These are phyloP conservation scores for Papilio polyxenes DNA, from an alignment of 1,140 invertebrate species.

Conservation along the genomic window DNA sequence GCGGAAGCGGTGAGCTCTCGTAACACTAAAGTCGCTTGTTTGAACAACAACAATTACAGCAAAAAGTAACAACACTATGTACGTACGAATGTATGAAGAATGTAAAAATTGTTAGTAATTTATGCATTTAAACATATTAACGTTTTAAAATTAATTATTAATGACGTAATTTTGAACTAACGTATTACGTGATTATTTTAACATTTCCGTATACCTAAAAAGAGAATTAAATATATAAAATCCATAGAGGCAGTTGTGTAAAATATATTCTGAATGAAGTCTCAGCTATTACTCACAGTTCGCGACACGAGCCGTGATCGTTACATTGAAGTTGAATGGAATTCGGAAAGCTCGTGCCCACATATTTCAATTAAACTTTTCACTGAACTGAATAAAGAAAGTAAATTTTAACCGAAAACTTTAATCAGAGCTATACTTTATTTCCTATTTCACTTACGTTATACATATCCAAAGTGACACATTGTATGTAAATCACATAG, in stretches of 20 bases:
- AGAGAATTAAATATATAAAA: background rate
- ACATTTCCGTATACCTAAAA: background rate
- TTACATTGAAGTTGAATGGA: conserved; percentile 25
- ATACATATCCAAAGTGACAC: background rate
- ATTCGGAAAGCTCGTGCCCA: conserved; percentile 25
- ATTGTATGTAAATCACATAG: background rate
- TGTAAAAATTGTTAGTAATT: background rate
- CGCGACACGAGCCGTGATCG: conserved; percentile 10
- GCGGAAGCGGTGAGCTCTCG: background rate
- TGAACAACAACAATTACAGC: background rate
- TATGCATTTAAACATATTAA: background rate
- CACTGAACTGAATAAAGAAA: conserved; percentile 23
- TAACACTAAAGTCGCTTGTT: conserved; percentile 3
- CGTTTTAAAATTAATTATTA: too few species aligned
- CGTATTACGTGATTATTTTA: too few species aligned
- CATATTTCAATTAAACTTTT: conserved; percentile 31
- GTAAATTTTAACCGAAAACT: conserved; percentile 16
- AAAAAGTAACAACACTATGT: background rate
- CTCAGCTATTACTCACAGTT: conserved; percentile 20
- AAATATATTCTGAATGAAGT: conserved; percentile 26
- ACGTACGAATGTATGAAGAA: background rate
- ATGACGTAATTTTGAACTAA: too few species aligned
- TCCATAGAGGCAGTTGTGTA: background rate
- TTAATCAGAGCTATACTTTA: background rate
- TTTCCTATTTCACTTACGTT: too few species aligned